phyloP scores from a whole-genome alignment of 2,888 invertebrate species.

The Mesorhabditis spiculigera region DNA sequence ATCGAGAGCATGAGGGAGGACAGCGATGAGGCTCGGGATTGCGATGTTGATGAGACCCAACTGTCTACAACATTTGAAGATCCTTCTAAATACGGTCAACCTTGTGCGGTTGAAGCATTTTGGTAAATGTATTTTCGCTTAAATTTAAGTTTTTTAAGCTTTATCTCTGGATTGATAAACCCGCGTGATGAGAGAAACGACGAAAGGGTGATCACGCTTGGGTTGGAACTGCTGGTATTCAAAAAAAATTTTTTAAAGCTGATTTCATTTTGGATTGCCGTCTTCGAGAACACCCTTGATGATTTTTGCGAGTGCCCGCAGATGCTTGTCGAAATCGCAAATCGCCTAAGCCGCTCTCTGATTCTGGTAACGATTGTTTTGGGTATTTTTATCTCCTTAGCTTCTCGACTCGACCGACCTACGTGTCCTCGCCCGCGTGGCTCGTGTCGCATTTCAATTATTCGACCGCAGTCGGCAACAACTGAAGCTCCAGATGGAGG shows the following conservation, averaged over 20 bases:
- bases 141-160: too few species aligned
- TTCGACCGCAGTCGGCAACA: constrained; percentile 88
- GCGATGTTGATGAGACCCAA: too few species aligned
- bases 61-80: too few species aligned
- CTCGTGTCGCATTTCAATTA: constrained; percentile 86
- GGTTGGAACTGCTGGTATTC: background rate
- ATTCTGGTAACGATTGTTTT: constrained; percentile 26
- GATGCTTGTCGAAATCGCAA: constrained; percentile 74
- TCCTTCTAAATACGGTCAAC: too few species aligned
- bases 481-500: constrained; percentile 79
- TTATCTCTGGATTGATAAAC: too few species aligned
- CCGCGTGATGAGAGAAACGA: too few species aligned
- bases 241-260: background rate
- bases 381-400: constrained; percentile 57
- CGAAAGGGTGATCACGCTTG: too few species aligned
- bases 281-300: constrained; percentile 29
- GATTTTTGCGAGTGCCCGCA: constrained; percentile 29
- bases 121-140: too few species aligned
- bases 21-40: too few species aligned
- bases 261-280: background rate
- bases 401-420: constrained; percentile 81
- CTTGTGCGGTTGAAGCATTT: too few species aligned
- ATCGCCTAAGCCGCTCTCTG: constrained; percentile 48
- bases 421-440: constrained; percentile 82
- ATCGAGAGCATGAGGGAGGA: too few species aligned